Evolutionary conservation across 1,140 invertebrate species (phyloP), one percentile per base, ranked within the genome.

Genomic region (Calephelis nemesis): DNA sequence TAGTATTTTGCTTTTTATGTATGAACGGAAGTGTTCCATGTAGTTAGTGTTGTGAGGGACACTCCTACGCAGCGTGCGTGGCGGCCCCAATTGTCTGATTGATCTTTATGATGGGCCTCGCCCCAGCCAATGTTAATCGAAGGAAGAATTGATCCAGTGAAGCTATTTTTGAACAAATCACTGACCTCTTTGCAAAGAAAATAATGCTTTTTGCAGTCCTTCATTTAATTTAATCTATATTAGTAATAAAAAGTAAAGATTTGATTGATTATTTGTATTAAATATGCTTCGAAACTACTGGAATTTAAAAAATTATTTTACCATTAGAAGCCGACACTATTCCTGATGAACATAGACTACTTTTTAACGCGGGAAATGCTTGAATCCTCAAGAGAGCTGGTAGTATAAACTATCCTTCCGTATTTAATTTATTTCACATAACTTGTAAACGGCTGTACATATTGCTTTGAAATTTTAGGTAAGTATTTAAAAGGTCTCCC

Each of bases 21-120:
- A 70, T 68, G 71, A 84, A 77, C 83, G 84, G 82, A 87, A 84
- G 79, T 77, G 69, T 54, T 68, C 68, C 74, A 74, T 30, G 30
- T 30, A 30, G 30, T 30, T 30, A 30, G 30, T 30, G 74, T 84
- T 84, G 79, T 83, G 79, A 72, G 80, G 84, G 85, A 74, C 84
- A 88, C 84, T 88, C 84, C 85, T 88, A 83, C 82, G 84, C 88
- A 80, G 65, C 71, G 74, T 81, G 79, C 87, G 84, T 89, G 74
- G 82, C 82, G 86, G 78, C 83, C 82, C 76, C 86, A 89, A 89
- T 90, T 88, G 88, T 86, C 84, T 88, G 86, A 90, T 88, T 88
- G 85, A 87, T 88, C 85, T 88, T 90, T 88, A 88, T 87, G 84
- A 88, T 79, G 72, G 75, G 65, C 85, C 79, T 84, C 86, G 84